A percentile compares a stretch with the other conserved stretches of the same genome.
Evolutionary conservation across 2,113 vertebrate species (phyloP).

Genomic region (Oreochromis spilurus): DNA sequence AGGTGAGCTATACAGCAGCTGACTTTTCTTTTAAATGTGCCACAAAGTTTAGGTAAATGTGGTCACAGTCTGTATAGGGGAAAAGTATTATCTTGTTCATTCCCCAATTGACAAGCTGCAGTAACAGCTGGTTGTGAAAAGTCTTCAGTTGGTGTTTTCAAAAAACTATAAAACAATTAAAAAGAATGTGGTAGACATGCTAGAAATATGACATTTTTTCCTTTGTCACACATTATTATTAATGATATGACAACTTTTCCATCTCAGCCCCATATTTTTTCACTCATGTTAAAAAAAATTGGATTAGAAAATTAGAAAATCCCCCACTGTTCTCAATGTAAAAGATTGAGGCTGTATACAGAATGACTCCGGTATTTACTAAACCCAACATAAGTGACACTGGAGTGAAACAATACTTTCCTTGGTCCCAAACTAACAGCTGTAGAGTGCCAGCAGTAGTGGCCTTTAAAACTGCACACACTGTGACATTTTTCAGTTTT

Average conservation of each 20-base stretch:
- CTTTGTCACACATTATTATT: background rate
- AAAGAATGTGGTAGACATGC: background rate
- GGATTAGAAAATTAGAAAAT: background rate
- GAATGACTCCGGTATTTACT: background rate
- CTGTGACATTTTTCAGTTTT: background rate
- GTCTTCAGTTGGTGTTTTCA: background rate
- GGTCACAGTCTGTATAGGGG: fast-evolving
- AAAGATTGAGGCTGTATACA: background rate
- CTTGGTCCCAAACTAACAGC: background rate
- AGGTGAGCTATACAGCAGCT: conserved; percentile 68
- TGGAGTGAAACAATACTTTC: background rate
- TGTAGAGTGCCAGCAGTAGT: background rate
- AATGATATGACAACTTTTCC: background rate
- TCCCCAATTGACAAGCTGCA: background rate
- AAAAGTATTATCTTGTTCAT: fast-evolving
- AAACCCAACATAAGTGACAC: background rate
- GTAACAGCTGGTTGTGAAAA: background rate
- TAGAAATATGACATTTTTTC: background rate
- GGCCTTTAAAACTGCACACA: background rate
- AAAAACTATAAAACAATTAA: background rate
- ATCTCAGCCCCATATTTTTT: background rate
- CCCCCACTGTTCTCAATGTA: no score
- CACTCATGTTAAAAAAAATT: background rate
- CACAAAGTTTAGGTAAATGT: background rate
- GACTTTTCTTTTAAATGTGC: background rate